phyloP scores from a whole-genome alignment of 2,113 vertebrate species.

The Vulpes vulpes region DNA sequence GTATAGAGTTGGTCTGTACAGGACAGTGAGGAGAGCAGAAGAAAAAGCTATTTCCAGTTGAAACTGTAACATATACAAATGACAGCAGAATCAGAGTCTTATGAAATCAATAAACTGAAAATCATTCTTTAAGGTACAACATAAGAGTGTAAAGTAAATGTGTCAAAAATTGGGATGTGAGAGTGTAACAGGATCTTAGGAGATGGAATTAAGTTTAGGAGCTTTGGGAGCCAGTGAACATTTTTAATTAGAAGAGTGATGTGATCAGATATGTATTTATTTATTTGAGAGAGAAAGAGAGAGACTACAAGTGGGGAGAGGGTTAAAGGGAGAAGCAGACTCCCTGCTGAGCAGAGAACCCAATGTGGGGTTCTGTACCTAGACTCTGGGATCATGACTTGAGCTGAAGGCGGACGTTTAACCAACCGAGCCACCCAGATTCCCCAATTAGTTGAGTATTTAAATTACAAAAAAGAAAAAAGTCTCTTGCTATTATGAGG shows the following conservation, averaged over 20 bases:
- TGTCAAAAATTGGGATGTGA: not conserved
- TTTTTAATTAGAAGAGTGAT: slow-evolving; percentile 52
- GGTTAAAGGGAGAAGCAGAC: too few relatives aligned
- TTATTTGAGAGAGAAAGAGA: too few relatives aligned
- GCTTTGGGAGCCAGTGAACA: not conserved
- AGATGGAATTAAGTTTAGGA: not conserved
- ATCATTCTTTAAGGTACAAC: not conserved
- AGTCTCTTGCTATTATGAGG: not conserved
- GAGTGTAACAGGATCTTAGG: not conserved
- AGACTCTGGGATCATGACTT: too few relatives aligned
- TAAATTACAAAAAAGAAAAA: not conserved
- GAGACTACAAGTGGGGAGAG: too few relatives aligned
- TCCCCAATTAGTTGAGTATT: not conserved
- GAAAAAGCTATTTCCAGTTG: not conserved
- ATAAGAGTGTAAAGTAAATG: not conserved
- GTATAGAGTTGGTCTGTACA: not conserved
- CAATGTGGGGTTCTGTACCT: too few relatives aligned
- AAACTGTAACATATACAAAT: not conserved
- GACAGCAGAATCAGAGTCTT: not conserved
- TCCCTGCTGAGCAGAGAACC: too few relatives aligned
- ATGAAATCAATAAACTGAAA: not conserved
- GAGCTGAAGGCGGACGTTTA: too few relatives aligned
- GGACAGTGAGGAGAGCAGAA: not conserved
- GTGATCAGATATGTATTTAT: not conserved
- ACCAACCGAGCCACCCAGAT: too few relatives aligned